A percentile compares a stretch with the other conserved stretches of the same genome.
These are phyloP conservation scores for Aleiodes testaceus DNA, from an alignment of 2,888 invertebrate genomes.

Conservation along the genomic window DNA sequence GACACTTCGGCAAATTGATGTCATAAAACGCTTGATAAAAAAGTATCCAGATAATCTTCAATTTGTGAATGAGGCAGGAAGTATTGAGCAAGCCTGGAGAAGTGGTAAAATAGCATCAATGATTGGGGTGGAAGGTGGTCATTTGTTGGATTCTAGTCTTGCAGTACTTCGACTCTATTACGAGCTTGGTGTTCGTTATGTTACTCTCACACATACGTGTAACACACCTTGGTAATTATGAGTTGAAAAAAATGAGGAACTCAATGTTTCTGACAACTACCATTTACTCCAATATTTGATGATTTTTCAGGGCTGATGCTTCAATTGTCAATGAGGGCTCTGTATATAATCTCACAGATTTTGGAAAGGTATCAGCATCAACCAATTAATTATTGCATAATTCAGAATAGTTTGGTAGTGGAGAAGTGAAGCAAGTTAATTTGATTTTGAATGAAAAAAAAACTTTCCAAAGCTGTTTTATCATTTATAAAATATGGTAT, in stretches of 20 bases:
- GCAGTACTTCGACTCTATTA: conserved; percentile 76
- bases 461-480: no score
- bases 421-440: not conserved
- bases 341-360: conserved; percentile 70
- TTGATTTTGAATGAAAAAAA: not conserved
- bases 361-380: conserved; percentile 68
- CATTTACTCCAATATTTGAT: not conserved
- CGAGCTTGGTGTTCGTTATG: conserved; percentile 77
- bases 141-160: conserved; percentile 77
- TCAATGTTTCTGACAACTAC: not conserved
- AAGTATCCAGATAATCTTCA: conserved; percentile 71
- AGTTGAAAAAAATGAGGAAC: not conserved
- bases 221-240: conserved; percentile 76
- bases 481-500: conserved; percentile 19
- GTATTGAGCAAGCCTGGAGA: conserved; percentile 62
- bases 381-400: conserved; percentile 1
- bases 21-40: conserved; percentile 75
- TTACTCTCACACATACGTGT: conserved; percentile 79
- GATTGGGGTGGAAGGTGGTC: conserved; percentile 79
- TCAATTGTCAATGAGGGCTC: conserved; percentile 62
- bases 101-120: conserved; percentile 76
- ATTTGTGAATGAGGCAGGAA: conserved; percentile 69
- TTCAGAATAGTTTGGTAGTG: no score
- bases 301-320: conserved; percentile 70
- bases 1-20: conserved; percentile 78